Percentiles rank a stretch among this genome's conserved stretches.
These are phyloP conservation scores for Drosophila gaucha DNA, from an alignment of 2,888 invertebrate genomes.

Conservation along the genomic window DNA sequence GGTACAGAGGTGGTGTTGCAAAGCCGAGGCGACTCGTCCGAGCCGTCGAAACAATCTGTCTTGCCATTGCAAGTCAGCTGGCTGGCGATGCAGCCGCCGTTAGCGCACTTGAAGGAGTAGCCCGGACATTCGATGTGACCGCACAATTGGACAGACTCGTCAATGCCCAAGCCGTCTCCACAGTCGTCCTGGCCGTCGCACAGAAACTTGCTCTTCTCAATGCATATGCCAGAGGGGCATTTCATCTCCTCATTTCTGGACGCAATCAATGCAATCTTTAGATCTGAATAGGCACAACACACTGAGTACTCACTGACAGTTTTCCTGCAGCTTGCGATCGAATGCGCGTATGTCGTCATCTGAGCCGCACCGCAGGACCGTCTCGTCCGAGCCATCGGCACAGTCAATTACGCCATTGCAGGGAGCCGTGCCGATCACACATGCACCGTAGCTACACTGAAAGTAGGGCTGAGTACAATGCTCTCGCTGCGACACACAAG, in stretches of 20 bases:
- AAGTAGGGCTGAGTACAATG: conserved; percentile 80
- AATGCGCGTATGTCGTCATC: conserved; percentile 42
- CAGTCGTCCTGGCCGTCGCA: conserved; percentile 67
- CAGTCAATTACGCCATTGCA: conserved; percentile 58
- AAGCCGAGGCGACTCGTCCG: conserved; percentile 64
- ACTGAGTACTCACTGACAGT: conserved; percentile 55
- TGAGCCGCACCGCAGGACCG: conserved; percentile 51
- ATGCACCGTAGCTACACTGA: conserved; percentile 81
- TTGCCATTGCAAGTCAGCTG: conserved; percentile 42
- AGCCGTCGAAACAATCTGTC: conserved; percentile 54
- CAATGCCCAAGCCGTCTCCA: conserved; percentile 58
- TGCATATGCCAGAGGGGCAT: conserved; percentile 67
- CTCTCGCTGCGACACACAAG: conserved; percentile 67
- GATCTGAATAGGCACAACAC: not conserved
- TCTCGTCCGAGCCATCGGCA: conserved; percentile 69
- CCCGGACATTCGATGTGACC: conserved; percentile 64
- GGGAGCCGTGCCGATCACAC: conserved; percentile 66
- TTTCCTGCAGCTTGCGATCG: conserved; percentile 34
- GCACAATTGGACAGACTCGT: conserved; percentile 55
- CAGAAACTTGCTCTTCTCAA: conserved; percentile 48
- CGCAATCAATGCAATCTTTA: not conserved
- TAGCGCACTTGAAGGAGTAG: conserved; percentile 65
- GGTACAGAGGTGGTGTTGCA: conserved; percentile 59
- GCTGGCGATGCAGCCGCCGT: conserved; percentile 55
- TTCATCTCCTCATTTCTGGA: conserved; percentile 59